phyloP scores from a whole-genome alignment of 2,797 vertebrate genomes.

The Hoplostethus mediterraneus region DNA sequence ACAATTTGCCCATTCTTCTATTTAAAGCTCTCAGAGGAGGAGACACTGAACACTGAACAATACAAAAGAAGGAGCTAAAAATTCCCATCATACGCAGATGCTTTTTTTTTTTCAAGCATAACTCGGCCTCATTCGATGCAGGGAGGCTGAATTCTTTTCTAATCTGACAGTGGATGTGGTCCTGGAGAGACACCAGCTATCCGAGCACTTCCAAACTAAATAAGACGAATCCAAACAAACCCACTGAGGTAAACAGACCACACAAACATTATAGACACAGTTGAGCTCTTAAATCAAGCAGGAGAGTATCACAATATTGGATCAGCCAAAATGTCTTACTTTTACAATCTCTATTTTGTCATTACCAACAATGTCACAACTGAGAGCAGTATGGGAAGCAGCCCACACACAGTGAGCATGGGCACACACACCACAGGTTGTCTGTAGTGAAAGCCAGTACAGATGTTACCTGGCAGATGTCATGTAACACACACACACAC shows the following conservation, averaged over 20 bases:
- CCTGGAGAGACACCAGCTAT: slow-evolving; percentile 42
- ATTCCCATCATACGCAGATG: slow-evolving; percentile 28
- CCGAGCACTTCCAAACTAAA: slow-evolving; percentile 38
- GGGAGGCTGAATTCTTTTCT: slow-evolving; percentile 39
- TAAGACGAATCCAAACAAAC: slow-evolving; percentile 48
- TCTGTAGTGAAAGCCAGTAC: slow-evolving; percentile 36
- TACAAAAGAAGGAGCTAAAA: slow-evolving; percentile 28
- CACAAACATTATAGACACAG: slow-evolving; percentile 37
- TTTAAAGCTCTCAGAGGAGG: slow-evolving; percentile 15
- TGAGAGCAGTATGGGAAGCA: slow-evolving; percentile 22
- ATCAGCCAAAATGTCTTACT: slow-evolving; percentile 12
- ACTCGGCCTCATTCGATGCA: slow-evolving; percentile 33
- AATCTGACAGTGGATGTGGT: slow-evolving; percentile 33
- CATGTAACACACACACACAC: slow-evolving; percentile 1
- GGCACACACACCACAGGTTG: slow-evolving; percentile 12
- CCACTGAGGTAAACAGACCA: slow-evolving; percentile 38
- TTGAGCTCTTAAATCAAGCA: slow-evolving; percentile 40
- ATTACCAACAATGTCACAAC: slow-evolving; percentile 2
- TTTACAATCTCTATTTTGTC: slow-evolving; percentile 24
- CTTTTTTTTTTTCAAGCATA: slow-evolving; percentile 26
- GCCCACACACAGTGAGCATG: slow-evolving; percentile 47
- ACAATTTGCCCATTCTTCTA: slow-evolving; percentile 43
- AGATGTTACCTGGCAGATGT: slow-evolving; percentile 50
- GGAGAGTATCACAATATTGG: slow-evolving; percentile 25
- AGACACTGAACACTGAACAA: slow-evolving; percentile 25